Evolutionary conservation across 2,113 vertebrate genomes (phyloP).

Genomic region (Scomber scombrus): DNA sequence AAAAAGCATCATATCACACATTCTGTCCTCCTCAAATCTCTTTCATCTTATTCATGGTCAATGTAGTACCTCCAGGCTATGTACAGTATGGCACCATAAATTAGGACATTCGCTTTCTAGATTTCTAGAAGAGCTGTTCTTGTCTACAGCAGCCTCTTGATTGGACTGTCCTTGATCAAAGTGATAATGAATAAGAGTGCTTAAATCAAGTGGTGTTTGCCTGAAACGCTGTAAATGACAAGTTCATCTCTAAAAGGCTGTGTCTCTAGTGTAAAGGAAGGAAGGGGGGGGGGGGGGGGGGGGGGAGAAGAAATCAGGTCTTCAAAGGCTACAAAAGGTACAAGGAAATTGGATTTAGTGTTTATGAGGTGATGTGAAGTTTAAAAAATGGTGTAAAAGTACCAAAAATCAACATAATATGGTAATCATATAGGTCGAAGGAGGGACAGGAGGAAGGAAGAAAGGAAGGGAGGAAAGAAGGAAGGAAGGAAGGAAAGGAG

Average conservation of each 20-base stretch:
- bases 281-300: no score
- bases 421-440: no score
- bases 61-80: conserved; percentile 42
- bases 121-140: conserved; percentile 39
- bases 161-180: conserved; percentile 47
- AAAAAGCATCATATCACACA: conserved; percentile 31
- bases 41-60: conserved; percentile 63
- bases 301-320: not conserved
- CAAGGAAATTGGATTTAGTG: not conserved
- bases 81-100: conserved; percentile 33
- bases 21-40: conserved; percentile 1
- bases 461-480: no score
- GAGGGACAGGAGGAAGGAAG: no score
- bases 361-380: not conserved
- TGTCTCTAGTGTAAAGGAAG: not conserved
- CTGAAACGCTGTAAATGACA: conserved; percentile 24
- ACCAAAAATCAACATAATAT: no score
- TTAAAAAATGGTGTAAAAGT: not conserved
- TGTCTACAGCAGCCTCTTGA: conserved; percentile 34
- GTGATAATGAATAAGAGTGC: conserved; percentile 33
- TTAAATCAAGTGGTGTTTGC: conserved; percentile 33
- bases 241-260: conserved; percentile 17
- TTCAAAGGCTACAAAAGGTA: not conserved
- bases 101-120: not conserved
- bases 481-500: no score